These are phyloP conservation scores for Helicoverpa armigera DNA, from an alignment of 1,140 invertebrate genomes.

Conservation along the genomic window DNA sequence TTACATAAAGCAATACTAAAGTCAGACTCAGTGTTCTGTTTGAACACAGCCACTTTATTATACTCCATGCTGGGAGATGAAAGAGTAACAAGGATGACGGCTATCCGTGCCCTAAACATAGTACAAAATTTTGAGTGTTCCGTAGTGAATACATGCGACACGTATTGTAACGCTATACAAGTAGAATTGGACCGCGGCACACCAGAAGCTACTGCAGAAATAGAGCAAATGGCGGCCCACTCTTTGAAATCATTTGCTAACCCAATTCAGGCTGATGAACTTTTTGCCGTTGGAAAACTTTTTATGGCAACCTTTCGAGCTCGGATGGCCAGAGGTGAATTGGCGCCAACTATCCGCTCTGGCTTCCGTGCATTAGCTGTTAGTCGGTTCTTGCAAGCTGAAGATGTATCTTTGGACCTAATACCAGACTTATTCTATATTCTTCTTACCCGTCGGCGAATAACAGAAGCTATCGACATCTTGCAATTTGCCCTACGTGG, in stretches of 20 bases:
- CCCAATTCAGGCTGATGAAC: slow-evolving; percentile 73
- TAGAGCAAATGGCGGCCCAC: slow-evolving; percentile 68
- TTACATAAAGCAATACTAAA: slow-evolving; percentile 64
- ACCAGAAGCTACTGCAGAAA: slow-evolving; percentile 67
- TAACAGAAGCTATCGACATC: slow-evolving; percentile 79
- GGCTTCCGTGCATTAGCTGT: slow-evolving; percentile 78
- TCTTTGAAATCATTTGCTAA: slow-evolving; percentile 62
- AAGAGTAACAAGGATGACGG: slow-evolving; percentile 68
- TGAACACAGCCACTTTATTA: slow-evolving; percentile 76
- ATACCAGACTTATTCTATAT: slow-evolving; percentile 81
- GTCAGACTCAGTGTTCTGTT: slow-evolving; percentile 77
- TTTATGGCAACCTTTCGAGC: slow-evolving; percentile 76
- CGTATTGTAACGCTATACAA: slow-evolving; percentile 73
- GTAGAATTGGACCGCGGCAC: slow-evolving; percentile 73
- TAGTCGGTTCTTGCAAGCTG: slow-evolving; percentile 75
- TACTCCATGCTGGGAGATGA: slow-evolving; percentile 73
- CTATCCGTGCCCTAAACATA: slow-evolving; percentile 70
- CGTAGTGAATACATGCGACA: slow-evolving; percentile 73
- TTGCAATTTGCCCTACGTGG: slow-evolving; percentile 67
- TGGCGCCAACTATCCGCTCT: slow-evolving; percentile 72
- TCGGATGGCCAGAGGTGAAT: slow-evolving; percentile 70
- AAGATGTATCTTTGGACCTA: slow-evolving; percentile 75
- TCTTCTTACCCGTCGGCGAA: slow-evolving; percentile 72
- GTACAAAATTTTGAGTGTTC: slow-evolving; percentile 71
- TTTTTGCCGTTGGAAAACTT: slow-evolving; percentile 79